Evolutionary conservation across 2,888 invertebrate genomes (phyloP).

Genomic region (Oegoconia quadripuncta): DNA sequence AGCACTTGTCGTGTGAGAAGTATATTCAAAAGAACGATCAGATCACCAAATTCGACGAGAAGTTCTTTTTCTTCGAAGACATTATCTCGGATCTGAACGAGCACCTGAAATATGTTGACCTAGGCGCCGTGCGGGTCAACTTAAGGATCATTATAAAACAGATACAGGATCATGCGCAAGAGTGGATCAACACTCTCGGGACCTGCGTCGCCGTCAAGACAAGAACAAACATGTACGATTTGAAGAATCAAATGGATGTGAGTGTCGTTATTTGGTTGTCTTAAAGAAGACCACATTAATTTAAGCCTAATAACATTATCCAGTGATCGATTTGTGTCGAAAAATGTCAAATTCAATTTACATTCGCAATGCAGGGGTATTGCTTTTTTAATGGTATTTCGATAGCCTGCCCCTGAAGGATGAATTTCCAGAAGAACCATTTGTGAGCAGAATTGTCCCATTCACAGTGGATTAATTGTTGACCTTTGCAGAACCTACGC

Average conservation of each 20-base stretch:
- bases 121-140: constrained; percentile 86
- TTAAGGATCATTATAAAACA: constrained; percentile 83
- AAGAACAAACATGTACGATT: constrained; percentile 81
- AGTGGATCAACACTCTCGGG: constrained; percentile 89
- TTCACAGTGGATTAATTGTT: too few species aligned
- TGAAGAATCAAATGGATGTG: constrained; percentile 85
- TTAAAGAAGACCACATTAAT: neutral
- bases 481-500: constrained; percentile 74
- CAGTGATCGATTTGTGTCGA: too few species aligned
- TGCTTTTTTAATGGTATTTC: constrained; percentile 4
- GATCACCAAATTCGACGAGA: constrained; percentile 85
- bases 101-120: constrained; percentile 80
- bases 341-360: too few species aligned
- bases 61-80: constrained; percentile 89
- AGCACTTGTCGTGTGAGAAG: constrained; percentile 85
- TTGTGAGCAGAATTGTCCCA: too few species aligned
- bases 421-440: too few species aligned
- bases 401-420: too few species aligned
- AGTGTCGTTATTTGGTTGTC: constrained; percentile 27
- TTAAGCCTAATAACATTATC: too few species aligned
- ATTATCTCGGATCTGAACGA: constrained; percentile 83
- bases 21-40: constrained; percentile 82
- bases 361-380: too few species aligned
- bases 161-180: constrained; percentile 83
- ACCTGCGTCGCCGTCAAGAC: constrained; percentile 83